Base-by-base conservation (phyloP, 2,888 invertebrate species). In the Caenorhabditis angaria region DNA sequence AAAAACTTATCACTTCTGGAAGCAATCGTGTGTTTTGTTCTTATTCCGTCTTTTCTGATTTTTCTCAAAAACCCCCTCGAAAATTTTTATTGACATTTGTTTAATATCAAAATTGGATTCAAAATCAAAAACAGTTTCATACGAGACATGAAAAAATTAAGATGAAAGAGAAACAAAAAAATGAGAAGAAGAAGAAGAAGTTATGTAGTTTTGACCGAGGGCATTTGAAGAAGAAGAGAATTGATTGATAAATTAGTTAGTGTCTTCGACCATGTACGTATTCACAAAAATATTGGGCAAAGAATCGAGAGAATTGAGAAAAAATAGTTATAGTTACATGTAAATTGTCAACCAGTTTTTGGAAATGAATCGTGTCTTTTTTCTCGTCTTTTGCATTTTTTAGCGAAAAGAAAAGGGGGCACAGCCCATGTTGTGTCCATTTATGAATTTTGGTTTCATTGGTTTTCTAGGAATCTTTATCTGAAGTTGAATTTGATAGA, bases 181-280 rank as follows among this genome's bases (percentile, higher is more conserved):
- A 41, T 41, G 41, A 41, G 41, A 41, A 41, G n/a, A n/a, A n/a
- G n/a, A n/a, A n/a, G n/a, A 41, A 18, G 10, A 41, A 41, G 41
- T 41, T 41, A 41, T 41, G 10, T 41, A 41, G 41, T 41, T 41
- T 14, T 41, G 41, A 41, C 41, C 41, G 41, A 41, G 41, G 41
- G 41, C 41, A 41, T 41, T 41, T 10, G 41, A 41, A 41, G 41
- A 41, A 41, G 41, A 41, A 18, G 18, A 41, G 18, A 12, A 41
- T 41, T 18, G 41, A 41, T 41, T 41, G 41, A 41, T 41, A 41
- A 41, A 41, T 41, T 41, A 41, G 41, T 41, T 41, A 41, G 41
- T 41, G 41, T 41, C 41, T 41, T 41, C 41, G 41, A 41, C 41
- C 41, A 41, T 41, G 41, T 41, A 41, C 41, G 41, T 41, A 41